phyloP scores from a whole-genome alignment of 2,797 vertebrate genomes.

The Toxotes lorentzi region DNA sequence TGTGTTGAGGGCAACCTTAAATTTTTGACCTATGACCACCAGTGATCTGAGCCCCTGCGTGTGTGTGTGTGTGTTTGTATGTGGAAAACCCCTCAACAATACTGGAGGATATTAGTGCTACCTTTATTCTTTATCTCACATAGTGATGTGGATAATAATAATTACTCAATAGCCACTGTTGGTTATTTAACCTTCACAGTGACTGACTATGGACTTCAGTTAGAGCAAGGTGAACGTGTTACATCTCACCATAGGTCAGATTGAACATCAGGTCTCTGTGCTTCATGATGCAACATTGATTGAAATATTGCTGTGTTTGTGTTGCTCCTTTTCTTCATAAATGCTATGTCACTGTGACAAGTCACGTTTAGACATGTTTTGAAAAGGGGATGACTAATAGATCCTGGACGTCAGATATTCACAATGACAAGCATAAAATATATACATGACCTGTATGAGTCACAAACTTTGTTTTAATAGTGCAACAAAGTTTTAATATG shows the following conservation, averaged over 20 bases:
- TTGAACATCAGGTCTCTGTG: slow-evolving; percentile 2
- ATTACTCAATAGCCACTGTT: background rate
- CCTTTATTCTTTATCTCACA: background rate
- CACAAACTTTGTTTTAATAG: background rate
- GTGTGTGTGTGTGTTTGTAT: background rate
- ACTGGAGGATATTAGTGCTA: background rate
- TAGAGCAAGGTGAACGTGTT: background rate
- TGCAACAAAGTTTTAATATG: background rate
- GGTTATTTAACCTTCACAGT: background rate
- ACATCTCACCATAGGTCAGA: background rate
- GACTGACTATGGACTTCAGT: background rate
- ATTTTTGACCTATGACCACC: background rate
- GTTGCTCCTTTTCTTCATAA: slow-evolving; percentile 1
- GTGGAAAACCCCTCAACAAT: background rate
- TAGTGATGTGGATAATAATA: background rate
- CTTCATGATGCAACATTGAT: slow-evolving; percentile 57
- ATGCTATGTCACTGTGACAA: slow-evolving; percentile 41
- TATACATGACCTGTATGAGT: background rate
- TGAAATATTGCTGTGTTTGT: slow-evolving; percentile 17
- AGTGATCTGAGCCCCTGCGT: background rate
- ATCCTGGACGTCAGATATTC: background rate
- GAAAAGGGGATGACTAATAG: background rate
- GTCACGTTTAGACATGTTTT: background rate
- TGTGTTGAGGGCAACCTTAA: background rate
- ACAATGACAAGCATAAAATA: background rate